A percentile compares a stretch with the other conserved stretches of the same genome.
Evolutionary conservation across 64 coral and sea anemone species (phyloP).

Genomic region (Actinia equina): DNA sequence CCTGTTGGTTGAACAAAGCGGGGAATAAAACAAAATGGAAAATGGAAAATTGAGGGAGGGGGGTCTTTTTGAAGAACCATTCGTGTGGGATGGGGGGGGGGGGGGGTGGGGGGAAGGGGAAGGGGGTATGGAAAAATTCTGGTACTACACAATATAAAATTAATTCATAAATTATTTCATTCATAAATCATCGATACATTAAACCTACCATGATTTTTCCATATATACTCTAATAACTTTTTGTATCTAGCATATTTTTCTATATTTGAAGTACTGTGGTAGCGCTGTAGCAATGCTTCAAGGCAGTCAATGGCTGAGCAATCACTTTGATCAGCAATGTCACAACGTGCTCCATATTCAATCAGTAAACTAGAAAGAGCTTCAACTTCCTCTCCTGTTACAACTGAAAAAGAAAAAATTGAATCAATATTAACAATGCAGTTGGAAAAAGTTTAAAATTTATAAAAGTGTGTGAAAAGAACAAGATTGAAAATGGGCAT

Average conservation of each 20-base stretch:
- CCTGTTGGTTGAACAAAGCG: not conserved
- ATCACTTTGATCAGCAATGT: constrained; percentile 47
- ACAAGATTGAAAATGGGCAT: too few species aligned
- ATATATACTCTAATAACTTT: constrained; percentile 24
- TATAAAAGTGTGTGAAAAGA: too few species aligned
- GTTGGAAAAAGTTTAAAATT: too few species aligned
- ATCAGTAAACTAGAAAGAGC: constrained; percentile 39
- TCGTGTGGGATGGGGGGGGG: too few species aligned
- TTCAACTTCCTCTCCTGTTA: constrained; percentile 46
- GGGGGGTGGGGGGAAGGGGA: too few species aligned
- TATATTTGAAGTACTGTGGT: constrained; percentile 44
- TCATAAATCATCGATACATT: too few species aligned
- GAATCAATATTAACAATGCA: too few species aligned
- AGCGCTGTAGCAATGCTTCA: constrained; percentile 35
- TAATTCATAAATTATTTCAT: too few species aligned
- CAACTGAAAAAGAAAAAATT: constrained; percentile 26
- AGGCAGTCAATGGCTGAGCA: constrained; percentile 32
- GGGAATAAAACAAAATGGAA: not conserved
- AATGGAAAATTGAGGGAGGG: not conserved
- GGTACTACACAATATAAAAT: not conserved
- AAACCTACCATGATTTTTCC: constrained; percentile 46
- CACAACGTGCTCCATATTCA: constrained; percentile 57
- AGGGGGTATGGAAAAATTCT: too few species aligned
- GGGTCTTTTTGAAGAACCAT: not conserved
- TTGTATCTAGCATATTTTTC: constrained; percentile 31